Conservation (phyloP, 2,797 vertebrate species). For the Anguilla megastoma region DNA sequence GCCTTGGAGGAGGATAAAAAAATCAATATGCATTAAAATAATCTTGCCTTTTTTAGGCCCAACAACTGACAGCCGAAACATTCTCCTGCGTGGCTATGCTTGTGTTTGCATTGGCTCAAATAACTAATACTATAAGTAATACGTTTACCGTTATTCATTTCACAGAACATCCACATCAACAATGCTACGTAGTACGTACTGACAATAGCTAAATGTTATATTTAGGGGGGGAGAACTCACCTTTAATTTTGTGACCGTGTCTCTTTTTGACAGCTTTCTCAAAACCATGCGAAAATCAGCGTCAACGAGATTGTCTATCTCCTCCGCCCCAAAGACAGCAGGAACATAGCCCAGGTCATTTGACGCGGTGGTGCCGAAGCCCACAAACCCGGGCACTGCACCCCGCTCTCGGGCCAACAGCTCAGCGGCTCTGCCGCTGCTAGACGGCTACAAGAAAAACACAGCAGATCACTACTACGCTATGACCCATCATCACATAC, state of each 20-base stretch:
- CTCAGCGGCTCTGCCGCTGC: constrained; percentile 91
- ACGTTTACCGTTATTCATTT: neutral
- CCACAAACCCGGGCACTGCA: constrained; percentile 90
- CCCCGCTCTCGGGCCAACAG: constrained; percentile 89
- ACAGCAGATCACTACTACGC: neutral
- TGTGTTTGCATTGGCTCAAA: neutral
- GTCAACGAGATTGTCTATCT: constrained; percentile 92
- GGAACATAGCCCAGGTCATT: constrained; percentile 90
- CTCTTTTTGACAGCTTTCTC: constrained; percentile 92
- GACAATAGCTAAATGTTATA: neutral
- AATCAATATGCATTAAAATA: neutral
- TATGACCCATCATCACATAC: neutral
- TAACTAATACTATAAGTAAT: neutral
- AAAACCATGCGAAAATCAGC: constrained; percentile 95
- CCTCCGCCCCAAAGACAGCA: constrained; percentile 91
- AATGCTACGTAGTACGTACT: neutral
- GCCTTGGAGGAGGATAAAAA: constrained; percentile 71
- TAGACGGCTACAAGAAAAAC: constrained; percentile 82
- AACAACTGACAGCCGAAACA: neutral
- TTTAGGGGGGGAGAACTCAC: constrained; percentile 56
- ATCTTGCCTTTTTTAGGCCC: neutral
- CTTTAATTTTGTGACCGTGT: constrained; percentile 91
- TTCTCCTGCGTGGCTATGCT: neutral
- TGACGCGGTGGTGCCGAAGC: constrained; percentile 81
- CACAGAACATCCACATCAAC: neutral